Evolutionary conservation across 2,888 invertebrate genomes (phyloP), one percentile per base, ranked within the genome.

Genomic region (Rhyacophila evoluta): DNA sequence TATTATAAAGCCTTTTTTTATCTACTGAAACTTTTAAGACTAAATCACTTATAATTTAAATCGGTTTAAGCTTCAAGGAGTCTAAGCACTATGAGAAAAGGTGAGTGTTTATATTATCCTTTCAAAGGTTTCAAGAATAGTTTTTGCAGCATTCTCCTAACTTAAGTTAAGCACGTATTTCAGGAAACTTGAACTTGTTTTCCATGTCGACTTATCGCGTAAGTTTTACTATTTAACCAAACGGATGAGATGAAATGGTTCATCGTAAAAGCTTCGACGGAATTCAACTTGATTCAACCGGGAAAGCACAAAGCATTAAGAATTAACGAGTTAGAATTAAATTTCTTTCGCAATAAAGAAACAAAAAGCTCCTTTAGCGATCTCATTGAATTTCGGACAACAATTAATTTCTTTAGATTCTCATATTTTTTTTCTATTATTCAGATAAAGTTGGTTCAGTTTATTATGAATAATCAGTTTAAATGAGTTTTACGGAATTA

Each of bases 141-240:
- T 55, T 55, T 55, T 41, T 55, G 15, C 19, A 55, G 19, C 25
- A 10, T 55, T 55, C 55, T 33, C 55, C 55, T 19, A 55, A 55
- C 55, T 55, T 55, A 2, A 55, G 25, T 55, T 55, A 25, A 55
- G 55, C 55, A 55, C 55, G 55, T 55, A 55, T 55, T 55, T 25
- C 8, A 55, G 55, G 12, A 25, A 55, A 19, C 55, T 55, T 19
- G 19, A 55, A 55, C 55, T 55, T 55, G 55, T 55, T 55, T 55
- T 55, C 55, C 55, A 25, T 55, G 55, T 25, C 55, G 55, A 55
- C 55, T 55, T 55, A 55, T 19, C 12, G 10, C 15, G 1, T 19
- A 55, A 55, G 15, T 55, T 55, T 55, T 19, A 55, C 25, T 55
- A 55, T 55, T 55, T 55, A 2, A 12, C 2, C 19, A 55, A 19